Conservation (phyloP, 92 coral and sea anemone genomes). For the Paragorgia papillata region DNA sequence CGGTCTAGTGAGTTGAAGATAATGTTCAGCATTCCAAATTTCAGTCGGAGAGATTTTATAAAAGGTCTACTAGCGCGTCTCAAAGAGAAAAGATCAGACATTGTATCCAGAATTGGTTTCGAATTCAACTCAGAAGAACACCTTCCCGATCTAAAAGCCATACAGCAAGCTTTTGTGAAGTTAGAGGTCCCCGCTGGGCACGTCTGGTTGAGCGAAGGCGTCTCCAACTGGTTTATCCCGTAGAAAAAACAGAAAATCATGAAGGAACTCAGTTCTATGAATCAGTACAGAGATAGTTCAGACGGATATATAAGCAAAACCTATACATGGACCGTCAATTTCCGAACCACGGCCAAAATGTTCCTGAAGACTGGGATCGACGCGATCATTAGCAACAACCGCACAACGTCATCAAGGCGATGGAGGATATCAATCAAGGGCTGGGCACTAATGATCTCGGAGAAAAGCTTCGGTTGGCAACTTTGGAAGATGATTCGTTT, state of each 20-base stretch:
- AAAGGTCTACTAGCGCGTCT: conserved; percentile 22
- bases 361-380: conserved; percentile 35
- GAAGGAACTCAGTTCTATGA: conserved; percentile 21
- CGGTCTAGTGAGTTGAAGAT: conserved; percentile 29
- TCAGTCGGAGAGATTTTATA: conserved; percentile 29
- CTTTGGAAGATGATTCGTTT: conserved; percentile 50
- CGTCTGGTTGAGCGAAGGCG: conserved; percentile 46
- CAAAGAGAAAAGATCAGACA: conserved; percentile 22
- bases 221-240: background rate
- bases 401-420: conserved; percentile 30
- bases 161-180: conserved; percentile 20
- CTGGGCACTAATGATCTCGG: background rate
- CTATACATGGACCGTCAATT: conserved; percentile 46
- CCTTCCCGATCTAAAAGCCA: background rate
- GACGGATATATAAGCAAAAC: conserved; percentile 41
- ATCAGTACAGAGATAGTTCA: conserved; percentile 38
- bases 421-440: conserved; percentile 7
- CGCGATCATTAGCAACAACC: conserved; percentile 44
- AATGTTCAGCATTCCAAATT: conserved; percentile 37
- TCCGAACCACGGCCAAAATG: background rate
- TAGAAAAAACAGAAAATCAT: background rate
- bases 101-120: conserved; percentile 39
- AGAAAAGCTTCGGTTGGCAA: conserved; percentile 38
- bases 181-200: conserved; percentile 46
- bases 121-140: conserved; percentile 27